Base-by-base conservation (phyloP, 2,888 invertebrate species). In the Andrena bicolor region DNA sequence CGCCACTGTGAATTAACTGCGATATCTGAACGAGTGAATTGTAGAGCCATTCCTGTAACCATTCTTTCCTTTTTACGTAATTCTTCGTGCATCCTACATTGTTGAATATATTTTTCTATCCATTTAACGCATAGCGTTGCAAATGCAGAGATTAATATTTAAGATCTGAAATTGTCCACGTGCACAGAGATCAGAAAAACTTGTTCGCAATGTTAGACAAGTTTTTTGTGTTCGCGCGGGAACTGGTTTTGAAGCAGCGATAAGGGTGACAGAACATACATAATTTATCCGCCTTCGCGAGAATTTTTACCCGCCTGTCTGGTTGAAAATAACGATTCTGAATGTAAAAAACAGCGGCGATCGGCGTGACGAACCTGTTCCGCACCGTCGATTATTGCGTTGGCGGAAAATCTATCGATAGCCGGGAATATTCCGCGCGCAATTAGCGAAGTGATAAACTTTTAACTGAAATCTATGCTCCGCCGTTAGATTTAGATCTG, bases 351-450 rank as follows among this genome's bases (percentile, higher is more conserved):
- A 61, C 8, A 5, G 3, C 23, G n/a, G 2, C 23, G 26, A 58
- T 66, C 58, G 20, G 56, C 56, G 8, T 48, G 48, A 32, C 49
- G 32, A 49, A 74, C 32, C 32, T 8, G 68, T 60, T 49, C 48
- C 26, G 1, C 28, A 0, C 13, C 7, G 20, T 41, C n/a, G 26
- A 69, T 26, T 30, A 49, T 74, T 26, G 13, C 35, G 49, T 53
- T 35, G 13, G 13, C 41, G 13, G 20, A 23, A 73, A 28, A 64
- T 26, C 63, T 26, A 26, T 3, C 70, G 26, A 53, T 8, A 20
- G 10, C n/a, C 35, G 1, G 53, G 20, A 72, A 72, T 32, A 65
- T 66, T 66, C 41, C 65, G 35, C 16, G 8, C 5, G 48, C 2
- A 23, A 63, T 61, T 74, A 56, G 26, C 8, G 2, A 28, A 5